Evolutionary conservation across 2,113 vertebrate genomes (phyloP), one percentile per base, ranked within the genome.

Genomic region (Catharus fuscescens): DNA sequence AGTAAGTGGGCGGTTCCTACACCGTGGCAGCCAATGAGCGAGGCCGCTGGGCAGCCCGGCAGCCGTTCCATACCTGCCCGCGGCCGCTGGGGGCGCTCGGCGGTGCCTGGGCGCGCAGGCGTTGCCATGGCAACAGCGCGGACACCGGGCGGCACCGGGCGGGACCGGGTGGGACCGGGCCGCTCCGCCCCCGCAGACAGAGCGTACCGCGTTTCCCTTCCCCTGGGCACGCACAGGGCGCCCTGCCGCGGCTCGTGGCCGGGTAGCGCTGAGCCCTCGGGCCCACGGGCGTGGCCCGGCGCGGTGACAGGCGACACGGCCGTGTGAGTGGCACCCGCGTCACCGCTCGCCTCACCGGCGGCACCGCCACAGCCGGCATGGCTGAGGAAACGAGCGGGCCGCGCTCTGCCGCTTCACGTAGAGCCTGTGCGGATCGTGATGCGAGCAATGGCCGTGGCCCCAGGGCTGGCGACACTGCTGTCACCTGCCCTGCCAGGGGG

Each of bases 351-450:
- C 76, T 52, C 82, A 34, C 50, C 56, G n/a, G 17, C 20, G 14
- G 6, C 67, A 10, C 56, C 1, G 34, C 6, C 4, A 8, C 52
- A 8, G 0, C 5, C 23, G 14, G 40, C 25, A 1, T 1, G 32
- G 38, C 31, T 5, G 17, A 6, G 59, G 17, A 6, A 28, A 36
- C 14, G 6, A 18, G 66, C 24, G 6, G 9, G 32, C 17, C 16
- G n/a, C 52, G 13, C 42, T 14, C 23, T 7, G 48, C 14, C 21
- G 0, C 15, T 15, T 7, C 3, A 0, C 2, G 21, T 0, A 0
- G 18, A 9, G 64, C 54, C 48, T 1, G 24, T 2, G 0, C 0
- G 16, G 44, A 1, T 9, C 8, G 24, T 7, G 79, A 24, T 17
- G 65, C 15, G 6, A 47, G 23, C 84, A 3, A 0, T 24, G 54